Percentiles rank a stretch among this genome's conserved stretches.
These are phyloP conservation scores for Aphelocoma californica DNA, from an alignment of 2,797 vertebrate genomes.

Conservation along the genomic window DNA sequence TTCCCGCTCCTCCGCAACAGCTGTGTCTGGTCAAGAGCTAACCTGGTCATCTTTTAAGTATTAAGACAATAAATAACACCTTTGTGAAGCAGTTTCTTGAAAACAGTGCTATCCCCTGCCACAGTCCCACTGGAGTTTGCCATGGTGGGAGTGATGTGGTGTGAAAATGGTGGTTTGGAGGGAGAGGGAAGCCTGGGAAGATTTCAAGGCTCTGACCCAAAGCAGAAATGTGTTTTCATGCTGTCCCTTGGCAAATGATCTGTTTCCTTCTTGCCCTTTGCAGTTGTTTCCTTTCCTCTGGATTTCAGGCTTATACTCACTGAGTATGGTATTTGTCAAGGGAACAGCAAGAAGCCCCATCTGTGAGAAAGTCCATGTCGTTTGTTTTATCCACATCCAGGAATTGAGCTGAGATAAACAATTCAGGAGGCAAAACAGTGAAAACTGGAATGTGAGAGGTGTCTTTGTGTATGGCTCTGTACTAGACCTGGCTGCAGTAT, in stretches of 20 bases:
- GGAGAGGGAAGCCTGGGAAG: conserved; percentile 33
- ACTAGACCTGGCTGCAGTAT: conserved; percentile 3
- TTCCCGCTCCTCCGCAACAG: accelerated
- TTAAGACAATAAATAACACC: neutral
- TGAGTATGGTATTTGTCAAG: conserved; percentile 54
- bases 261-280: conserved; percentile 56
- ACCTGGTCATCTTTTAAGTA: neutral
- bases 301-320: conserved; percentile 36
- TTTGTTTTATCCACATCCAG: conserved; percentile 69
- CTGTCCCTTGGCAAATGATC: conserved; percentile 53
- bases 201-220: conserved; percentile 22
- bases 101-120: neutral
- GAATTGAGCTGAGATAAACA: conserved; percentile 63
- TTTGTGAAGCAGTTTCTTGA: neutral
- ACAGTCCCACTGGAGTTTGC: neutral
- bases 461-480: conserved; percentile 26
- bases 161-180: neutral
- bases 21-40: neutral
- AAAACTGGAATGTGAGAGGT: conserved; percentile 51
- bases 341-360: conserved; percentile 29
- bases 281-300: conserved; percentile 56
- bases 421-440: conserved; percentile 42
- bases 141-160: neutral
- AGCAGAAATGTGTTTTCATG: conserved; percentile 51
- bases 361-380: conserved; percentile 57